Conservation (phyloP, 2,113 vertebrate species). For the Planiliza haematocheilus region DNA sequence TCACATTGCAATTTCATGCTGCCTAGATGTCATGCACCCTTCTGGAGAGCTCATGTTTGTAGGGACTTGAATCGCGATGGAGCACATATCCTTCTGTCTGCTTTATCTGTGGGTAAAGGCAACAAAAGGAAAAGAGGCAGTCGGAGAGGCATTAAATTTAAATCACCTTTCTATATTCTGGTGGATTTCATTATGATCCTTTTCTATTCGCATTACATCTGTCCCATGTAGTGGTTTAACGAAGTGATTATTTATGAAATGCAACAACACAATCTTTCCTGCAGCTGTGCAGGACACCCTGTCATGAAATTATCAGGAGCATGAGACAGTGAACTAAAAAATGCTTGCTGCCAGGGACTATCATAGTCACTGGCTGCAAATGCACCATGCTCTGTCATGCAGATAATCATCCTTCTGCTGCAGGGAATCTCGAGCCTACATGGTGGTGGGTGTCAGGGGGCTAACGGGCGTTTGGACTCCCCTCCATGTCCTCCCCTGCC, state of each 20-base stretch:
- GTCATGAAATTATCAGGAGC: constrained; percentile 84
- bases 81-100: constrained; percentile 32
- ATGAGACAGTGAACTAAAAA: constrained; percentile 79
- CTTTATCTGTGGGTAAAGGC: constrained; percentile 45
- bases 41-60: constrained; percentile 53
- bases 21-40: constrained; percentile 43
- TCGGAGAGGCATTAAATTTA: constrained; percentile 72
- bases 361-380: constrained; percentile 77
- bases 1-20: constrained; percentile 69
- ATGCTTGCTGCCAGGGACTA: constrained; percentile 79
- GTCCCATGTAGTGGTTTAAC: constrained; percentile 65
- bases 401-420: constrained; percentile 76
- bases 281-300: constrained; percentile 69
- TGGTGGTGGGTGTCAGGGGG: constrained; percentile 66
- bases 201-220: constrained; percentile 69
- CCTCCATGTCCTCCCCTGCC: constrained; percentile 48
- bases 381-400: constrained; percentile 75
- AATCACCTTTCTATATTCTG: constrained; percentile 71
- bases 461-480: constrained; percentile 65
- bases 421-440: constrained; percentile 55
- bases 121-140: constrained; percentile 49
- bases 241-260: constrained; percentile 82
- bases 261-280: constrained; percentile 65
- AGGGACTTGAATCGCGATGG: constrained; percentile 45
- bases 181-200: constrained; percentile 61